Base-by-base conservation (phyloP, 2,797 vertebrate species). In the Trachops cirrhosus region DNA sequence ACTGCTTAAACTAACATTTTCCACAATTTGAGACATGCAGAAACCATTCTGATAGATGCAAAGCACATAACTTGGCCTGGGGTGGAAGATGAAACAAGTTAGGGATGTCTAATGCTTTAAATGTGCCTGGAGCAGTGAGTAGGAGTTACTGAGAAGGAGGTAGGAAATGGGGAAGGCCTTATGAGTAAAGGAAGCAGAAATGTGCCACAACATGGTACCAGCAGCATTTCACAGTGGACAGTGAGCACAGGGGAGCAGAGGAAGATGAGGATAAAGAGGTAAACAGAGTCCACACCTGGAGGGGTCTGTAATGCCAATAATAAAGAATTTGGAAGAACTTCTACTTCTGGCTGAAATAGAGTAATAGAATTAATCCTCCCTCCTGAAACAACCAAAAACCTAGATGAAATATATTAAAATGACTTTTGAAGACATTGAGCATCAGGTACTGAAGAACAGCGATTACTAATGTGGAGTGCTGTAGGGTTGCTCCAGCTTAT, bases 21-120 rank as follows among this genome's bases (percentile, higher is more conserved):
- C n/a, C 19, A 54, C 24, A 70, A 67, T 62, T 34, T 91, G 50
- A 78, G 32, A 91, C 24, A 68, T 24, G 16, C n/a, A 90, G 68
- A 93, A 94, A 93, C 18, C 86, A 64, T 86, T 85, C n/a, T 86
- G 52, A 57, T 32, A 86, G 9, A 84, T n/a, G 34, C 15, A 82
- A 82, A 89, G 34, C 22, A 68, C 29, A 48, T 62, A 67, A 64
- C 32, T 22, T 41, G 52, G 22, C 26, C 52, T 64, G 44, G 15
- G 41, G 16, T 54, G 0, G 15, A 93, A 77, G 32, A 59, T 62
- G 22, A 62, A 89, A 85, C 9, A n/a, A 88, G 73, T 7, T 9
- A 82, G 26, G 24, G 5, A 1, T 22, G 34, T 74, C 34, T 68
- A 14, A 78, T 62, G 6, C 29, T 62, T 73, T 50, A 86, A 80